Base-by-base conservation (phyloP, 2,888 invertebrate genomes). In the Acrobasis suavella region DNA sequence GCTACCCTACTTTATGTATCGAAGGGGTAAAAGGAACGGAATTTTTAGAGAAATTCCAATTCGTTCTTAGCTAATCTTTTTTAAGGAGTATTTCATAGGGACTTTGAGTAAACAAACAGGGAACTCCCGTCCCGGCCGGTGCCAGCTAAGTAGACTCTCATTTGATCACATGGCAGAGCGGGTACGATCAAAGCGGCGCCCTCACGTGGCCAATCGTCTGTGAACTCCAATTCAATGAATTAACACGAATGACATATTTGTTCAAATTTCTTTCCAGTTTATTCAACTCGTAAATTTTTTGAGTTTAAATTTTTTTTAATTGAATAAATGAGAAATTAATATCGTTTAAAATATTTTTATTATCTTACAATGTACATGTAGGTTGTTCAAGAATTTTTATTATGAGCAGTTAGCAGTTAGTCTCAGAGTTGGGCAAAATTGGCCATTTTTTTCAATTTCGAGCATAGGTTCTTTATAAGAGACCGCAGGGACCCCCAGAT, bases 151-250 rank as follows among this genome's bases (percentile, higher is more conserved):
- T 80, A 78, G 76, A 77, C 74, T 77, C 79, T 87, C 78, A 86
- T 87, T 83, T 84, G 84, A 89, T 89, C 83, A 85, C 78, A 90
- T 85, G 87, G 79, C 81, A 87, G 83, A 85, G 76, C 74, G 89
- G 81, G 82, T 89, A 86, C 75, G 91, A 91, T 91, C 91, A 91
- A 91, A 91, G 91, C 80, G 72, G 70, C 72, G 74, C 80, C 76
- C 82, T 79, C 76, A 72, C 76, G 78, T 76, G 87, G 77, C 81
- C 86, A 81, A 85, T 87, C 86, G 82, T 72, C 81, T 86, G 89
- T 84, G 76, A 77, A 77, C 81, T 76, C 74, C 74, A 83, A 85
- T 86, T 81, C 86, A 89, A 81, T 87, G 88, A 88, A 87, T 87
- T 85, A 86, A 80, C 81, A 81, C 81, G 81, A 80, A 76, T 86